These are phyloP conservation scores for Olivierus martensii DNA, from an alignment of 1,140 invertebrate genomes.

Conservation along the genomic window DNA sequence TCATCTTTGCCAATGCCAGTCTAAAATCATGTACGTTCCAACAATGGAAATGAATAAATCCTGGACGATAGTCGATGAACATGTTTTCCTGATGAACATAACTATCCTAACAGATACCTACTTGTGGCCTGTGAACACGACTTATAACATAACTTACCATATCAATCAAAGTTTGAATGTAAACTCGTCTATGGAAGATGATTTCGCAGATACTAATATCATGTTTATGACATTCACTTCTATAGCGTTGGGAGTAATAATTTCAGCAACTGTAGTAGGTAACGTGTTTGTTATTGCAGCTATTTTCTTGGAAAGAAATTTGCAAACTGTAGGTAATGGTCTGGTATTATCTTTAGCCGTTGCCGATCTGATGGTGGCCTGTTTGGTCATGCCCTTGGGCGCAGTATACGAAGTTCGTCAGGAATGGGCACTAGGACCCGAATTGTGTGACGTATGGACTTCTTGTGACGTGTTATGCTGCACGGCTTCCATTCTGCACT, in stretches of 20 bases:
- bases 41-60: too few species aligned
- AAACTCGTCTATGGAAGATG: too few species aligned
- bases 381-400: conserved; percentile 70
- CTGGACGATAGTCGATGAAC: too few species aligned
- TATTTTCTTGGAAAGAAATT: conserved; percentile 70
- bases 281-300: conserved; percentile 91
- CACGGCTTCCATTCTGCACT: conserved; percentile 82
- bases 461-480: conserved; percentile 83
- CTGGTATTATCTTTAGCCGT: conserved; percentile 72
- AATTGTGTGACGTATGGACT: conserved; percentile 87
- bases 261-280: conserved; percentile 38
- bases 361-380: conserved; percentile 70
- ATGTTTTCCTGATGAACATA: too few species aligned
- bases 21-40: too few species aligned
- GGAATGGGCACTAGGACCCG: conserved; percentile 69
- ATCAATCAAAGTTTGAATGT: too few species aligned
- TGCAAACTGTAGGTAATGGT: conserved; percentile 75
- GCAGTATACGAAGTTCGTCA: conserved; percentile 60
- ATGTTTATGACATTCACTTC: too few species aligned
- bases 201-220: too few species aligned
- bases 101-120: too few species aligned
- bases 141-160: too few species aligned
- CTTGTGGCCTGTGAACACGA: too few species aligned
- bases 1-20: too few species aligned
- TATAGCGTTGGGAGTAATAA: conserved; percentile 6